Evolutionary conservation across 2,888 invertebrate genomes (phyloP).

Genomic region (Alcis repandata): DNA sequence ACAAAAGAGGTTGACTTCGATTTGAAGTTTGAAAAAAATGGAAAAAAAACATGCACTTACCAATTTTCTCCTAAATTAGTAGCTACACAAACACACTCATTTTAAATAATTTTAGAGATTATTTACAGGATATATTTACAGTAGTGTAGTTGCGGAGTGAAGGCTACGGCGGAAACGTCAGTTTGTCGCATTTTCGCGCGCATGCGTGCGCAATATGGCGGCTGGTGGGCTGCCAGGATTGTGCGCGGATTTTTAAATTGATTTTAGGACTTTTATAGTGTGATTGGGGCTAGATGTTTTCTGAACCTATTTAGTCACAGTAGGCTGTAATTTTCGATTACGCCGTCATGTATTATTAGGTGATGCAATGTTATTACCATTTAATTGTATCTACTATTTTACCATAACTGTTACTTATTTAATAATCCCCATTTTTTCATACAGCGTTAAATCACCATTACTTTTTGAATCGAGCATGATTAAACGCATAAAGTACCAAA

Average conservation of each 20-base stretch:
- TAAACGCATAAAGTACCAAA: too few species aligned
- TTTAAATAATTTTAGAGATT: constrained; percentile 60
- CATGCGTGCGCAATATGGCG: constrained; percentile 62
- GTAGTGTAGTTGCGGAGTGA: constrained; percentile 65
- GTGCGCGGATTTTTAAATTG: background rate
- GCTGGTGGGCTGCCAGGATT: constrained; percentile 23
- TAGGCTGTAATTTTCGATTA: background rate
- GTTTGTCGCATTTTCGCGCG: constrained; percentile 77
- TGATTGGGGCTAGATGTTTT: background rate
- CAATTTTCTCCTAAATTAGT: constrained; percentile 24
- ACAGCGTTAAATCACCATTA: too few species aligned
- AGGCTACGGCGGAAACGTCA: constrained; percentile 69
- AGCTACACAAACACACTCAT: constrained; percentile 35
- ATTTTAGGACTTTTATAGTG: constrained; percentile 1
- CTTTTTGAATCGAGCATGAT: too few species aligned
- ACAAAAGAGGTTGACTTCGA: background rate
- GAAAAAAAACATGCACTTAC: constrained; percentile 15
- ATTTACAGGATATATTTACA: constrained; percentile 69
- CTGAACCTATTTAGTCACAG: too few species aligned
- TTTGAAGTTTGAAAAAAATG: background rate
- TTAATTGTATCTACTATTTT: too few species aligned
- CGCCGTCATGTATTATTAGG: too few species aligned
- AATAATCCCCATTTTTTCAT: too few species aligned
- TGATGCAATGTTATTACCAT: too few species aligned
- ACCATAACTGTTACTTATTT: too few species aligned